A percentile compares a stretch with the other conserved stretches of the same genome.
Conservation (phyloP, 2,797 vertebrate species). For the Semotilus atromaculatus region DNA sequence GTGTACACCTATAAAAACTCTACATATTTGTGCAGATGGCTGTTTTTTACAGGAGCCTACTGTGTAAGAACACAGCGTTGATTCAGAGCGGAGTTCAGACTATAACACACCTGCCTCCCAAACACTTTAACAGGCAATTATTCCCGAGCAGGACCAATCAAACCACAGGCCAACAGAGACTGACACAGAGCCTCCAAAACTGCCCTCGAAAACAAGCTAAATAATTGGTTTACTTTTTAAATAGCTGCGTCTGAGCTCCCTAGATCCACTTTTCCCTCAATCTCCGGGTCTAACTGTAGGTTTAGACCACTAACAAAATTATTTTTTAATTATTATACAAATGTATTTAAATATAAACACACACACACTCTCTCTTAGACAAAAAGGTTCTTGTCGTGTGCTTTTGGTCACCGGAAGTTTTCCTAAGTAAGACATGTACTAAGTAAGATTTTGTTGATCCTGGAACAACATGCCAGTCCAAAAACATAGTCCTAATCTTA, state of each 20-base stretch:
- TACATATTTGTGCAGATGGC: conserved; percentile 60
- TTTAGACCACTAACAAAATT: not conserved
- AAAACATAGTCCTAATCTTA: no score
- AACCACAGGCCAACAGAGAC: conserved; percentile 41
- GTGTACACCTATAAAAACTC: conserved; percentile 61
- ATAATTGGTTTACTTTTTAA: not conserved
- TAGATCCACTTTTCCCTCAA: not conserved
- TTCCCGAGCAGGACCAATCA: conserved; percentile 53
- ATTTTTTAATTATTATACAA: no score
- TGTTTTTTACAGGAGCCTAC: conserved; percentile 60
- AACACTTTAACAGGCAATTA: conserved; percentile 63
- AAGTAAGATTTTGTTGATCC: no score
- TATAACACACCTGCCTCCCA: conserved; percentile 63
- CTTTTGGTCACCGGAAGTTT: no score
- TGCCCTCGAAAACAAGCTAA: not conserved
- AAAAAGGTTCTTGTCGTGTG: no score
- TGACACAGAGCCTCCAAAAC: not conserved
- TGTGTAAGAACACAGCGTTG: conserved; percentile 61
- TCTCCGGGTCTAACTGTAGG: not conserved
- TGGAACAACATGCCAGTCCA: no score
- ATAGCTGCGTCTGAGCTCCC: not conserved
- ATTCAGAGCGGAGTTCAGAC: conserved; percentile 49
- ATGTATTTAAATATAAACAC: no score
- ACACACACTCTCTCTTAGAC: no score
- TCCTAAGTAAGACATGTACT: no score